These are phyloP conservation scores for Malurus alboscapulatus DNA, from an alignment of 2,113 vertebrate species.

Conservation along the genomic window DNA sequence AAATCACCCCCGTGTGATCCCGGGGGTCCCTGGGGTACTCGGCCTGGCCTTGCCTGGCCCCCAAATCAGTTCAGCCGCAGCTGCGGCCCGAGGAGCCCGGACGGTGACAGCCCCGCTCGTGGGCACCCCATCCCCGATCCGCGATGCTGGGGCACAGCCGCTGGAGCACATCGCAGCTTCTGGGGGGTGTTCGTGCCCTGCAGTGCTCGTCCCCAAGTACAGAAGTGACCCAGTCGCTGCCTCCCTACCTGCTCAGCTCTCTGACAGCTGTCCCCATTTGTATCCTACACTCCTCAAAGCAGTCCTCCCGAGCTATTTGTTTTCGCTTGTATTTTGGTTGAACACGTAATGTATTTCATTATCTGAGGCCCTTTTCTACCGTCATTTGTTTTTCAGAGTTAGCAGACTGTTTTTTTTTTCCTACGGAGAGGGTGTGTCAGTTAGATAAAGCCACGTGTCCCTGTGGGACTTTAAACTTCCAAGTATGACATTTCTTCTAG, in stretches of 20 bases:
- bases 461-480: constrained; percentile 45
- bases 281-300: background rate
- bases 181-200: background rate
- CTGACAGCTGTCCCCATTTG: background rate
- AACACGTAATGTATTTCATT: background rate
- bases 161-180: fast-evolving
- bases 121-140: fast-evolving
- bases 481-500: background rate
- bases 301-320: background rate
- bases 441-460: background rate
- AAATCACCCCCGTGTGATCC: fast-evolving
- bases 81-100: background rate
- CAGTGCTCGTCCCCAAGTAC: background rate
- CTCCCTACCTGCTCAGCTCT: background rate
- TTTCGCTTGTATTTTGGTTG: background rate
- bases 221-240: fast-evolving
- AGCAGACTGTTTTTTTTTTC: background rate
- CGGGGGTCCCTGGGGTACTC: fast-evolving
- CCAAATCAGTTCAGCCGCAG: fast-evolving
- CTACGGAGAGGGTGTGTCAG: background rate
- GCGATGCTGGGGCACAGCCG: fast-evolving
- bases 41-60: background rate
- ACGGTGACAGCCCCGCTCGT: background rate
- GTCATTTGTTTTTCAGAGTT: background rate
- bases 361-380: background rate